Evolutionary conservation across 1,140 invertebrate species (phyloP), one percentile per base, ranked within the genome.

Genomic region (Paralvinella palmiformis): DNA sequence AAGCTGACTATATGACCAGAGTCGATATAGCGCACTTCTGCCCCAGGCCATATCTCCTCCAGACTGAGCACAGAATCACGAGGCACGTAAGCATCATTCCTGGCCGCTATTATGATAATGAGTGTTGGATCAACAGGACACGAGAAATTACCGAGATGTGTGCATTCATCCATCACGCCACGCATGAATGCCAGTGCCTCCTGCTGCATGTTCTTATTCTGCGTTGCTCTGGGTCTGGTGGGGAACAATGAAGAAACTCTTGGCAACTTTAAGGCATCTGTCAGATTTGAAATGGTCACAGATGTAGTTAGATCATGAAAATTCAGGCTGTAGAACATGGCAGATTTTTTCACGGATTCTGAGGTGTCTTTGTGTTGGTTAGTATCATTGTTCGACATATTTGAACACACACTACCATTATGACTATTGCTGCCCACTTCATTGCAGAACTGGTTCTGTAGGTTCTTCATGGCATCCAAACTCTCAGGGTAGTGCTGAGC

Each of bases 161-260:
- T 99, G 77, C 92, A 98, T 80, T 98, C 93, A 75, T 99, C 95
- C 96, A 98, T 98, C 65, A 99, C 88, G 0, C 94, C 94, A 29
- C 90, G 84, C 96, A 99, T 98, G 75, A 98, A 98, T 79, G 92
- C 88, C 10, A 94, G 32, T 0, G 70, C 69, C 41, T 74, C 71
- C 15, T 65, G 41, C 36, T 68, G 62, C 17, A 67, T 31, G n/a
- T n/a, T n/a, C n/a, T n/a, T n/a, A n/a, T n/a, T n/a, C n/a, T n/a
- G n/a, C n/a, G n/a, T n/a, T n/a, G n/a, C n/a, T n/a, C n/a, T n/a
- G n/a, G n/a, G n/a, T n/a, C n/a, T n/a, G n/a, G n/a, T n/a, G n/a
- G n/a, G n/a, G n/a, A n/a, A n/a, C n/a, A n/a, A n/a, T n/a, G n/a
- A n/a, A n/a, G n/a, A n/a, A n/a, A n/a, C n/a, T n/a, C n/a, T n/a